These are phyloP conservation scores for Oostethus manadensis DNA, from an alignment of 2,113 vertebrate genomes.

Conservation along the genomic window DNA sequence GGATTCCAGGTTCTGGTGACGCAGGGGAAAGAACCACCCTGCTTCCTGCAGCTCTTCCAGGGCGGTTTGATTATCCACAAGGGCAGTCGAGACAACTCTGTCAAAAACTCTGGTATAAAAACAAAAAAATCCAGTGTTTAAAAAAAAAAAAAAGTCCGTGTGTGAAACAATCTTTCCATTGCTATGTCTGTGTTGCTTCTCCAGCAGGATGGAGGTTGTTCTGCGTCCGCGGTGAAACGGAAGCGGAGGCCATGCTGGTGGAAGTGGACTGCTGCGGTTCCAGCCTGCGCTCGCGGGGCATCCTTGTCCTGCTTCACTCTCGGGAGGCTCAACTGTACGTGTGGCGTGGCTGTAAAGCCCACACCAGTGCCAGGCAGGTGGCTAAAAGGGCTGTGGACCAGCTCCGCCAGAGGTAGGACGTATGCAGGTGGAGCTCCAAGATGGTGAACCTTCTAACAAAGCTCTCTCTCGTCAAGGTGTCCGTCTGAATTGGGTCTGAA, in stretches of 20 bases:
- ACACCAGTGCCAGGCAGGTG: conserved; percentile 54
- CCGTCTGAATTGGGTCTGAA: conserved; percentile 66
- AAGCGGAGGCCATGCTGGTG: conserved; percentile 66
- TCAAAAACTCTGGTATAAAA: conserved; percentile 52
- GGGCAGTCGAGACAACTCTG: conserved; percentile 64
- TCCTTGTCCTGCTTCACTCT: conserved; percentile 64
- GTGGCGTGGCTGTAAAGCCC: conserved; percentile 75
- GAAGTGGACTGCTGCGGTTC: conserved; percentile 66
- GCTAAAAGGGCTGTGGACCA: conserved; percentile 65
- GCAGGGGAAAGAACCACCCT: conserved; percentile 76
- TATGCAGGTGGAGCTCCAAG: neutral
- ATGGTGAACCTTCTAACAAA: neutral
- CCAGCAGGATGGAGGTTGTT: conserved; percentile 70
- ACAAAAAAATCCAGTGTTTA: neutral
- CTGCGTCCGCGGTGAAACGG: conserved; percentile 67
- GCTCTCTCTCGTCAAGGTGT: conserved; percentile 43
- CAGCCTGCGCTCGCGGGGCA: conserved; percentile 73
- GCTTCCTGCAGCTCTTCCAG: conserved; percentile 77
- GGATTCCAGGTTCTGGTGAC: conserved; percentile 65
- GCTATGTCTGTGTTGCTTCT: neutral
- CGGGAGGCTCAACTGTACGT: conserved; percentile 58
- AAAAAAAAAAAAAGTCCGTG: neutral
- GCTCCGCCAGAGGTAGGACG: conserved; percentile 55
- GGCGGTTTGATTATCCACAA: conserved; percentile 73
- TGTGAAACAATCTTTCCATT: neutral